Base-by-base conservation (phyloP, 2,797 vertebrate species). In the Chaetodon trifasciatus region DNA sequence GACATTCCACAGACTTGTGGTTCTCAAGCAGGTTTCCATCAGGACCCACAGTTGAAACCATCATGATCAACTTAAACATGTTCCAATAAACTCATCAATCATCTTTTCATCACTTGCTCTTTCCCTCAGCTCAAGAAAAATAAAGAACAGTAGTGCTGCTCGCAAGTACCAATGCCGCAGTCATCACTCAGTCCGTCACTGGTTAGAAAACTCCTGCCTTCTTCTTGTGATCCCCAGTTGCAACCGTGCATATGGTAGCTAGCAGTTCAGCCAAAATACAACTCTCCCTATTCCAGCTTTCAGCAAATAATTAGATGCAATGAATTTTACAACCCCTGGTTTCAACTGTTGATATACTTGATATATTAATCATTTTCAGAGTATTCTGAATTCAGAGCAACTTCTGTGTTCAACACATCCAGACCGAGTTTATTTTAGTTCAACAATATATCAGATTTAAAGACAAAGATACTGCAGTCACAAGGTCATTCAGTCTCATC, bases 311-410 rank as follows among this genome's bases (percentile, higher is more conserved):
- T 70, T 21, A 13, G 5, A 56, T 52, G 11, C 17, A 11, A 64
- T 70, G 62, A 6, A 17, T 72, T 75, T 69, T 19, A 77, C 32
- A 75, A 37, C 44, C 23, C 17, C 39, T 37, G 32, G 60, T 80
- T 58, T 53, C 37, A 81, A 70, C 44, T 63, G 42, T 53, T 65
- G 24, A 65, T 69, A 44, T 52, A 75, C 23, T 63, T 79, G 24
- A 56, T 15, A 28, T 37, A 57, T 37, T 32, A 35, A 52, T 63
- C 0, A 1, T 47, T 58, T 63, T 65, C 52, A 72, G 37, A 42
- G 23, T 16, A 15, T 50, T 64, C 44, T 55, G 47, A 66, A 37
- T 32, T 68, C 10, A 82, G 47, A 81, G 32, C 24, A 63, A 64
- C 50, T 46, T 58, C 5, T 66, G 56, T 3, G 3, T 71, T 47